Conservation (phyloP, 2,888 invertebrate species). For the Conistra vaccinii region DNA sequence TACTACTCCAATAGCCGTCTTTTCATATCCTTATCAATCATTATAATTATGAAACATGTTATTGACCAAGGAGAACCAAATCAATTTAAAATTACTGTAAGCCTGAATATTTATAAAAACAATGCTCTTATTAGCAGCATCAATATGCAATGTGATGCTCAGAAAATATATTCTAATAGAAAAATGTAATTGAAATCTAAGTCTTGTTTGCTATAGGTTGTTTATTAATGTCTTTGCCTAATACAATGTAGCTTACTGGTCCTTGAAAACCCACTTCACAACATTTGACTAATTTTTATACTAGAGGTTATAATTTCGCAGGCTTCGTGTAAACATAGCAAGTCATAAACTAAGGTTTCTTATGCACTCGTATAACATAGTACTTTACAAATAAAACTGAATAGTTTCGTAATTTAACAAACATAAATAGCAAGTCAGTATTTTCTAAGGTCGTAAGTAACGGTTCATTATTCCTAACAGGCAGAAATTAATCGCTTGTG, state of each 20-base stretch:
- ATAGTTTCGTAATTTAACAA: slow-evolving; percentile 45
- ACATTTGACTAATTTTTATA: slow-evolving; percentile 15
- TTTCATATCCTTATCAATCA: background rate
- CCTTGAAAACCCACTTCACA: slow-evolving; percentile 60
- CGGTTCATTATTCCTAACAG: background rate
- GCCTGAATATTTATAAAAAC: background rate
- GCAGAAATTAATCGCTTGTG: background rate
- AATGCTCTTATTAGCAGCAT: background rate
- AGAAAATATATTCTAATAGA: background rate
- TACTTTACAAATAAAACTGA: slow-evolving; percentile 42
- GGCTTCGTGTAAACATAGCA: slow-evolving; percentile 13
- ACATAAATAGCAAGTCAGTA: slow-evolving; percentile 50
- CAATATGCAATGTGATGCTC: background rate
- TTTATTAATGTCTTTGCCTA: slow-evolving; percentile 16
- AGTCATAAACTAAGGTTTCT: background rate
- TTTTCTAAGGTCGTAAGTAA: slow-evolving; percentile 4
- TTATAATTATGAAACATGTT: background rate
- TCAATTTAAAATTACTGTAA: background rate
- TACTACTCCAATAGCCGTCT: background rate
- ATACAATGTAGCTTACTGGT: slow-evolving; percentile 10
- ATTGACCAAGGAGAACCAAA: background rate
- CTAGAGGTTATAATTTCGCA: slow-evolving; percentile 25
- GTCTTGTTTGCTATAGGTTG: background rate
- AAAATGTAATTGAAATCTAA: background rate
- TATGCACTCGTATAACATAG: slow-evolving; percentile 34